Evolutionary conservation across 2,113 vertebrate species (phyloP), one percentile per base, ranked within the genome.

Genomic region (Marcusenius ussheri): DNA sequence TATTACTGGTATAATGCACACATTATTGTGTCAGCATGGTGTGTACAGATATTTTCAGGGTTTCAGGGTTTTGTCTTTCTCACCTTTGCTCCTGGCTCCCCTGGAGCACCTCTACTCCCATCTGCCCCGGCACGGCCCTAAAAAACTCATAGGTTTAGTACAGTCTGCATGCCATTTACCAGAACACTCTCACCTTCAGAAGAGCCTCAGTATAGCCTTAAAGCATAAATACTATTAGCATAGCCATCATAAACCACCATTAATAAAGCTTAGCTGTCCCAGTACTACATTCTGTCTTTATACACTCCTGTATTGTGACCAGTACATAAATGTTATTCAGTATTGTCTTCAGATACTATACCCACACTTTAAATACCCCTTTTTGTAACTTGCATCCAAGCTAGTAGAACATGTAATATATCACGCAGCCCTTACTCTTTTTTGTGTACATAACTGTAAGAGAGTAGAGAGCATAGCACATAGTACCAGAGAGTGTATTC

Each of bases 71-170:
- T 15, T 49, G n/a, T 86, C 27, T n/a, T 4, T 46, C 83, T 87
- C 86, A 98, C 98, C 96, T 98, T 99, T 6, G 94, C 70, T 74
- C 98, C 98, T 0, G 97, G 96, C 91, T 98, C 97, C 50, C 98
- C 98, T 0, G 97, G 97, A 70, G 96, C 93, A 39, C 98, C 98
- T 21, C 98, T 96, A 77, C 95, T 96, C 3, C 98, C 98, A 0
- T 98, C 97, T 0, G 95, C 92, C 93, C 98, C 98, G 0, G 95
- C 83, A 3, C 94, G 96, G 11, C 97, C 97, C 97, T 98, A 31
- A 0, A 31, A 88, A 46, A 70, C 1, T 24, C 31, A 87, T 50
- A 56, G 13, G 50, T 15, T 35, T 80, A 80, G 74, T 56, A 39
- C 50, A 11, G 35, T 42, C 74, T 42, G 74, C 74, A 42, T 80